Conservation (phyloP, 2,888 invertebrate genomes). For the Dichetophora obliterata region DNA sequence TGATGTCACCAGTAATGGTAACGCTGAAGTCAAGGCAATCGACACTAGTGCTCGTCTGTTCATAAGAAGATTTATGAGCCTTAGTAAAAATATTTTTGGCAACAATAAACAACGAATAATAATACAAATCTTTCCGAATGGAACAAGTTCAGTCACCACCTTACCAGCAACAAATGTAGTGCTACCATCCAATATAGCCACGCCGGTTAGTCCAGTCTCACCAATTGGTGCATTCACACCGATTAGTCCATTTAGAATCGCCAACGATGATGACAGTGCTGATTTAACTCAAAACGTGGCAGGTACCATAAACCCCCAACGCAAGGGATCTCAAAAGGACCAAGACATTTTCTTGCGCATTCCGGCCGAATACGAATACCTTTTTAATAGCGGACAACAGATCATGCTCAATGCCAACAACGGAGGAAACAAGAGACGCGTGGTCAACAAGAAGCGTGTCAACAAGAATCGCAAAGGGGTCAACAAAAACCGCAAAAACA, state of each 20-base stretch:
- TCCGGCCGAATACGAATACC: conserved; percentile 61
- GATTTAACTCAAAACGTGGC: conserved; percentile 52
- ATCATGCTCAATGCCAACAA: conserved; percentile 55
- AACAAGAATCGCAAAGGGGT: conserved; percentile 54
- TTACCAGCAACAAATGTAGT: too few species aligned
- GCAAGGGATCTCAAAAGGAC: conserved; percentile 56
- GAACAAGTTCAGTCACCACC: too few species aligned
- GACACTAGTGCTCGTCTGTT: conserved; percentile 63
- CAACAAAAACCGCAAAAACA: conserved; percentile 52
- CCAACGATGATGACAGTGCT: conserved; percentile 52
- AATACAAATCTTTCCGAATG: too few species aligned
- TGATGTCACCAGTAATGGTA: not conserved
- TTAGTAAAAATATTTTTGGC: conserved; percentile 58
- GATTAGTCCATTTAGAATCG: conserved; percentile 49
- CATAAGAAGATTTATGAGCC: conserved; percentile 60
- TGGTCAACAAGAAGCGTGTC: conserved; percentile 51
- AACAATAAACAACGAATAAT: conserved; percentile 60
- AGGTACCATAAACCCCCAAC: conserved; percentile 55
- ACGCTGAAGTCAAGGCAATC: conserved; percentile 49
- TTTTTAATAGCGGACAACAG: conserved; percentile 64
- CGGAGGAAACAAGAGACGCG: conserved; percentile 51
- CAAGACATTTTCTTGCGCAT: conserved; percentile 60
- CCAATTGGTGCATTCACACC: too few species aligned
- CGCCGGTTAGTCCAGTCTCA: too few species aligned
- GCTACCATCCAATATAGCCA: too few species aligned